phyloP scores from a whole-genome alignment of 2,888 invertebrate species.

The Spatulosminthurus flaviceps region DNA sequence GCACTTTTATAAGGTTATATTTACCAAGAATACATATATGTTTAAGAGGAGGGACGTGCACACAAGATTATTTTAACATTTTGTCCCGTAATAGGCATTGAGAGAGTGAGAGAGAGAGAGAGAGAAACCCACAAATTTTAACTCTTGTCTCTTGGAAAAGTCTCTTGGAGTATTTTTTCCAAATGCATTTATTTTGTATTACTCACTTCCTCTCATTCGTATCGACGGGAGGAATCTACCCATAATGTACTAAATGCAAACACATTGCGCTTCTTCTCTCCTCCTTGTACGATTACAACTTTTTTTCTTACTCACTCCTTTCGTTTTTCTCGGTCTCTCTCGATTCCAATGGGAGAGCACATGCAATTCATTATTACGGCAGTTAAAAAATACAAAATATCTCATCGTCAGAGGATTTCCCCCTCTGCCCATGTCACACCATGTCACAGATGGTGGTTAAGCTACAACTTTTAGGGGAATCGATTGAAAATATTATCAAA shows the following conservation, averaged over 20 bases:
- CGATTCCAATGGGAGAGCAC: neutral
- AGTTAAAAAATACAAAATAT: conserved; percentile 30
- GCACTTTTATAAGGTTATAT: no score
- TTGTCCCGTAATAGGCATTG: conserved; percentile 42
- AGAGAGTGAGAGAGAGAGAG: no score
- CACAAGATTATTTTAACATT: conserved; percentile 30
- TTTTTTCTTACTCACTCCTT: neutral
- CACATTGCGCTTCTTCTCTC: conserved; percentile 22
- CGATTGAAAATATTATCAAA: neutral
- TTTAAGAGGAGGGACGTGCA: neutral
- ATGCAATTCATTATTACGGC: conserved; percentile 36
- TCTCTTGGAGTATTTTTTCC: conserved; percentile 42
- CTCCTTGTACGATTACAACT: neutral
- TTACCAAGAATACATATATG: no score
- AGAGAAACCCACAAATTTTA: conserved; percentile 25
- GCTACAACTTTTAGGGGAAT: neutral
- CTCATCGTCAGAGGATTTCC: neutral
- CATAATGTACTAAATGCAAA: conserved; percentile 14
- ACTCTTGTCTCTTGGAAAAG: conserved; percentile 29
- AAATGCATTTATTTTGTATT: conserved; percentile 46
- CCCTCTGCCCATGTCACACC: conserved; percentile 9
- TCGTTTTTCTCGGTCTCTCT: conserved; percentile 16
- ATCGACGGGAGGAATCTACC: conserved; percentile 33
- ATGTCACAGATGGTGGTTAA: neutral
- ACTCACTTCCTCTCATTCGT: conserved; percentile 41